Conservation (phyloP, 2,797 vertebrate species). For the Anguilla pacifica region DNA sequence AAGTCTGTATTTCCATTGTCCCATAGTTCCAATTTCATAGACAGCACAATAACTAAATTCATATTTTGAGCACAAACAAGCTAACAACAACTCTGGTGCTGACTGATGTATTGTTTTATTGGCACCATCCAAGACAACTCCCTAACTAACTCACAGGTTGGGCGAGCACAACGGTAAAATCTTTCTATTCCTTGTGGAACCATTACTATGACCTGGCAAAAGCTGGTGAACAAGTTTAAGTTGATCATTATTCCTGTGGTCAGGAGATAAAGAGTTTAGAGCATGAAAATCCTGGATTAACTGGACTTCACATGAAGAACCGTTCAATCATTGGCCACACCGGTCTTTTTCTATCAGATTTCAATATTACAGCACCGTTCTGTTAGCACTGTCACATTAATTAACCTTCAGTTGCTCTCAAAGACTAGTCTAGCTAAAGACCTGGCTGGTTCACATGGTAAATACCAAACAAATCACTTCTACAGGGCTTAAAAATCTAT, state of each 20-base stretch:
- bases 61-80: no score
- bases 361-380: neutral
- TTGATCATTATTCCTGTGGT: neutral
- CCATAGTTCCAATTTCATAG: no score
- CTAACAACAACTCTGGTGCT: neutral
- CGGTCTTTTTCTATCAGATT: neutral
- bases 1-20: no score
- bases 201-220: neutral
- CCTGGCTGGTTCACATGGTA: neutral
- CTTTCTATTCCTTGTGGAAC: neutral
- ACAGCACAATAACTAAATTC: no score
- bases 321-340: neutral
- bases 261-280: neutral
- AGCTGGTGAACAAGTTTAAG: neutral
- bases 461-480: neutral
- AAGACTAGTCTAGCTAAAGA: neutral
- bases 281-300: neutral
- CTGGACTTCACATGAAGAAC: neutral
- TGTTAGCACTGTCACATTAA: neutral
- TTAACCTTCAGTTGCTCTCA: neutral
- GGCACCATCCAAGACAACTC: no score
- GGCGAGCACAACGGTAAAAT: neutral
- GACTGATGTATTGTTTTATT: no score
- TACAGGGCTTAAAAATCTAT: neutral
- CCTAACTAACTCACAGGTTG: neutral